A percentile compares a stretch with the other conserved stretches of the same genome.
Conservation (phyloP, 1,140 invertebrate species). For the Drosophila equinoxialis region DNA sequence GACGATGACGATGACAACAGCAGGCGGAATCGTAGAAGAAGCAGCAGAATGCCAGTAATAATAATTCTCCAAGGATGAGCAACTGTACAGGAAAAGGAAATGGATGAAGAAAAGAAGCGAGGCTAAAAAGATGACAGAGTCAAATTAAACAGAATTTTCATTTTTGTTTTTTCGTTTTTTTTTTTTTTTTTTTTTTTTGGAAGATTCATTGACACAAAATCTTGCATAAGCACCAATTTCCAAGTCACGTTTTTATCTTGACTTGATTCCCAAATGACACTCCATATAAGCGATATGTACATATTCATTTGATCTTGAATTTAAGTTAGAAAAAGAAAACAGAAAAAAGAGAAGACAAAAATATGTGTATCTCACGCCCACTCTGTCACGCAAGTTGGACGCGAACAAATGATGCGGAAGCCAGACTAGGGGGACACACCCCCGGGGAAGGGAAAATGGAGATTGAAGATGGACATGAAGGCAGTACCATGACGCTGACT, state of each 20-base stretch:
- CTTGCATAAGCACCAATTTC: not conserved
- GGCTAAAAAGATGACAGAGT: conserved; percentile 1
- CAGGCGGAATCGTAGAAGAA: not conserved
- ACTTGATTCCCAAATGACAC: not conserved
- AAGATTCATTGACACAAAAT: not conserved
- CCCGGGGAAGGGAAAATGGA: not conserved
- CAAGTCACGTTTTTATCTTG: conserved; percentile 2
- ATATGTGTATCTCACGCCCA: no score
- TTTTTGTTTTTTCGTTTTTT: not conserved
- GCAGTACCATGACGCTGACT: conserved; percentile 15
- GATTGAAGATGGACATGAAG: conserved; percentile 11
- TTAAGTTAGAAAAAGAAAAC: conserved; percentile 19
- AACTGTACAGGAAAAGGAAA: conserved; percentile 36
- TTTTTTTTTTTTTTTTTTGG: not conserved
- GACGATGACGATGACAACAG: not conserved
- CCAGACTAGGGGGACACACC: not conserved
- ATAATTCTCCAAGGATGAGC: conserved; percentile 58
- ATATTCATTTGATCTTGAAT: conserved; percentile 11
- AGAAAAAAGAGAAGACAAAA: no score
- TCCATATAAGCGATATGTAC: not conserved
- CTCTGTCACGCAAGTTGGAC: no score
- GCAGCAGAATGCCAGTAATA: conserved; percentile 9
- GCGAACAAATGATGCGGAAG: conserved; percentile 8
- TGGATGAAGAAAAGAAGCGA: not conserved
- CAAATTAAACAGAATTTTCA: conserved; percentile 9